These are phyloP conservation scores for Harmothoe impar DNA, from an alignment of 2,888 invertebrate genomes.

Conservation along the genomic window DNA sequence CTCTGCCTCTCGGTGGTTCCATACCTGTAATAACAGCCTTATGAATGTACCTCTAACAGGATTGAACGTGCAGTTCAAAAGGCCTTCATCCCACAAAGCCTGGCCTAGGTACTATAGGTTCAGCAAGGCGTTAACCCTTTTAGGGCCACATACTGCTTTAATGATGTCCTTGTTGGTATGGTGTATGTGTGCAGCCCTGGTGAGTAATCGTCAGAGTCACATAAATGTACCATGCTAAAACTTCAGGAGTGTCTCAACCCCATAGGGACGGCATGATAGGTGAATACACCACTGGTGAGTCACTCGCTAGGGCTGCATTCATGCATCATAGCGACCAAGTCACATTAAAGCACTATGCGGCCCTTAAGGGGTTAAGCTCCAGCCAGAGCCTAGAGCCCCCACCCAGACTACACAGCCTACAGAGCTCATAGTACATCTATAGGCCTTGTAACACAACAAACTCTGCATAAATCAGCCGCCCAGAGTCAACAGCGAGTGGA, in stretches of 20 bases:
- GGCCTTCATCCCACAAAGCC: background rate
- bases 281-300: no score
- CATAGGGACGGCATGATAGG: no score
- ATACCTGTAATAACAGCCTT: constrained; percentile 8
- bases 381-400: background rate
- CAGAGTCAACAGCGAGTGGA: constrained; percentile 33
- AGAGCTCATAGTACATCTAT: constrained; percentile 28
- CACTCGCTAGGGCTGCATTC: no score
- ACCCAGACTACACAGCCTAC: background rate
- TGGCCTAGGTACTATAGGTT: background rate
- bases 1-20: background rate
- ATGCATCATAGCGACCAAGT: background rate
- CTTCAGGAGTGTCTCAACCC: no score
- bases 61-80: background rate
- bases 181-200: no score
- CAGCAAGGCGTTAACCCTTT: background rate
- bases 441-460: constrained; percentile 48
- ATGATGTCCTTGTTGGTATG: no score
- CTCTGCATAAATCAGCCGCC: background rate
- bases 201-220: no score
- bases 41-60: constrained; percentile 26
- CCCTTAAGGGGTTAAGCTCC: background rate
- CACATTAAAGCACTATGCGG: background rate
- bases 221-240: no score
- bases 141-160: no score